These are phyloP conservation scores for Brachycybe producta DNA, from an alignment of 2,888 invertebrate genomes.

Conservation along the genomic window DNA sequence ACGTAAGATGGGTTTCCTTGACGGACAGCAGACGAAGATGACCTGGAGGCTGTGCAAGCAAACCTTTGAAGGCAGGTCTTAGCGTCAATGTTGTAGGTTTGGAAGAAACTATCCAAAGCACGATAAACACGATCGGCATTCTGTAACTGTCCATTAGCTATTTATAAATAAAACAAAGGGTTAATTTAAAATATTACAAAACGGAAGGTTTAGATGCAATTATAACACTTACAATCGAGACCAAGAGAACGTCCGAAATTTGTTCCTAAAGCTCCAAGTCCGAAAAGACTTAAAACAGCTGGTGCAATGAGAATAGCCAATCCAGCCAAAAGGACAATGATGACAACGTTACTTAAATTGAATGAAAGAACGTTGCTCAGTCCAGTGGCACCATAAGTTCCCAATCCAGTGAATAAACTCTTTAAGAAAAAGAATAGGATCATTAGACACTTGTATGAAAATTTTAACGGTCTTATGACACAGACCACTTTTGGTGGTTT, in stretches of 20 bases:
- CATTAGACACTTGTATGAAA: not conserved
- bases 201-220: too few species aligned
- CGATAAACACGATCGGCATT: too few species aligned
- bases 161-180: too few species aligned
- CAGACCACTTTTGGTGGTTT: too few species aligned
- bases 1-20: conserved; percentile 11
- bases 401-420: conserved; percentile 7
- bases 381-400: conserved; percentile 7
- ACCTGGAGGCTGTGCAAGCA: conserved; percentile 14
- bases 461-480: not conserved
- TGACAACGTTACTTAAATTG: conserved; percentile 11
- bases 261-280: conserved; percentile 1
- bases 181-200: too few species aligned
- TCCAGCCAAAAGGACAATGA: conserved; percentile 13
- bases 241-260: not conserved
- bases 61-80: conserved; percentile 13
- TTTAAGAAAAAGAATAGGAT: not conserved
- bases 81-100: conserved; percentile 17
- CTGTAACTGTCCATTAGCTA: too few species aligned
- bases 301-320: conserved; percentile 12
- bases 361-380: conserved; percentile 13
- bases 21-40: conserved; percentile 1
- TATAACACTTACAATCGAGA: too few species aligned
- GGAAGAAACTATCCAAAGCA: conserved; percentile 16
- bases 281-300: conserved; percentile 1